Evolutionary conservation across 2,888 invertebrate genomes (phyloP).

Genomic region (Lottia scabra): DNA sequence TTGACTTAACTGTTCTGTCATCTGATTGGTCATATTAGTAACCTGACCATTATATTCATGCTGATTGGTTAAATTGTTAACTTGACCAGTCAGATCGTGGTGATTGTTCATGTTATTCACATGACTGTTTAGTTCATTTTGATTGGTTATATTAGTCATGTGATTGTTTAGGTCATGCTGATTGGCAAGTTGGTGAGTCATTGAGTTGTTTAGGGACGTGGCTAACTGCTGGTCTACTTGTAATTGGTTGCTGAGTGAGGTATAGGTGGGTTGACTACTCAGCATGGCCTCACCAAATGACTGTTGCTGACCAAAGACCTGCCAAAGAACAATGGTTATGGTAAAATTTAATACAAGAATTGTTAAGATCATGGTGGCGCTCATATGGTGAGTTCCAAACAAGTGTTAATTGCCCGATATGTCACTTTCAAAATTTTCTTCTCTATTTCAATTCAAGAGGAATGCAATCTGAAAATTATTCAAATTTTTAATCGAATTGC

Average conservation of each 20-base stretch:
- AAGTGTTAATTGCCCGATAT: too few species aligned
- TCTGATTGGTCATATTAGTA: conserved; percentile 21
- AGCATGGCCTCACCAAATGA: conserved; percentile 56
- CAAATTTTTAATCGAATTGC: too few species aligned
- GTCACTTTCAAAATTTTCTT: too few species aligned
- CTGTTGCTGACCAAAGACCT: conserved; percentile 57
- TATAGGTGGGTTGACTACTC: conserved; percentile 51
- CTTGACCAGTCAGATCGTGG: neutral
- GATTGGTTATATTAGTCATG: conserved; percentile 8
- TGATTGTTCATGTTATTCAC: neutral
- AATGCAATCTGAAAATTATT: too few species aligned
- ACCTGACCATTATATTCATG: conserved; percentile 9
- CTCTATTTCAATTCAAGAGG: too few species aligned
- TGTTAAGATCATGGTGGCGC: too few species aligned
- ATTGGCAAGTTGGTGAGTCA: too few species aligned
- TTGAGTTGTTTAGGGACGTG: neutral
- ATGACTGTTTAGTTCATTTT: conserved; percentile 5
- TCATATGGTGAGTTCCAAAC: too few species aligned
- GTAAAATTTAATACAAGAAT: too few species aligned
- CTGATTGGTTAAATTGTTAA: neutral
- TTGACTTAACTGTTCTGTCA: conserved; percentile 31
- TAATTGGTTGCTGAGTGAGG: conserved; percentile 31
- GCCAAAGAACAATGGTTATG: conserved; percentile 12
- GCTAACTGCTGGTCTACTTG: conserved; percentile 4
- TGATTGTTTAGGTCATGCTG: neutral